Percentiles rank a stretch among this genome's conserved stretches.
Evolutionary conservation across 2,113 vertebrate genomes (phyloP).

Genomic region (Mugil cephalus): DNA sequence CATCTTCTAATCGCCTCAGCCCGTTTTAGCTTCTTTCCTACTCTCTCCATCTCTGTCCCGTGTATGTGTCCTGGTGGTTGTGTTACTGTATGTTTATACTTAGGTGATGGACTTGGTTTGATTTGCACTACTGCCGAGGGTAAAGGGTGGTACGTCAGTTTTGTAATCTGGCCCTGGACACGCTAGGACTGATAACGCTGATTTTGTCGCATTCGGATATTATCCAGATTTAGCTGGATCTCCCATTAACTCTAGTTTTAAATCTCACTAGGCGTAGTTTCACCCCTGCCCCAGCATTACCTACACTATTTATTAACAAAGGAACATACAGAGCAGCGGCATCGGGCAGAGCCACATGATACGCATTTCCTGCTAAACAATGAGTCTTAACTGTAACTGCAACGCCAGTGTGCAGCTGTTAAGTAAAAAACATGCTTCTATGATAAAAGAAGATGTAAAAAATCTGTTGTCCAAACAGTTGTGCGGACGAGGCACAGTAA

Average conservation of each 20-base stretch:
- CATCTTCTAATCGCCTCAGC: constrained; percentile 33
- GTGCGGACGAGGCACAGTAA: not conserved
- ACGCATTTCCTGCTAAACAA: not conserved
- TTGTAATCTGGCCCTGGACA: constrained; percentile 42
- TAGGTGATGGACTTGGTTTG: constrained; percentile 32
- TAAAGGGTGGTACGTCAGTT: constrained; percentile 19
- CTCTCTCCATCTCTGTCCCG: constrained; percentile 61
- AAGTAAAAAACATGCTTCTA: not conserved
- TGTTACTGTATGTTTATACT: constrained; percentile 37
- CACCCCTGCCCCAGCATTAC: not conserved
- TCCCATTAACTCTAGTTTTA: constrained; percentile 5
- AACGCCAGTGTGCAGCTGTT: not conserved
- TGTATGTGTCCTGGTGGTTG: constrained; percentile 18
- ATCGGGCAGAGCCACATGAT: constrained; percentile 1
- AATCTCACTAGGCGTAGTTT: not conserved
- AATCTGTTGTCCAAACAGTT: no score
- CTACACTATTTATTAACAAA: constrained; percentile 13
- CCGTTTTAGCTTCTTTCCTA: constrained; percentile 44
- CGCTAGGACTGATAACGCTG: constrained; percentile 25
- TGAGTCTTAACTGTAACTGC: not conserved
- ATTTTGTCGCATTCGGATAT: constrained; percentile 8
- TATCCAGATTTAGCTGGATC: constrained; percentile 10
- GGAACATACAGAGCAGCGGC: not conserved
- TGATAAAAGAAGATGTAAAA: not conserved
- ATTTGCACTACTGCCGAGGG: constrained; percentile 59